phyloP scores from a whole-genome alignment of 1,140 invertebrate species.

The Phymastichus coffea region DNA sequence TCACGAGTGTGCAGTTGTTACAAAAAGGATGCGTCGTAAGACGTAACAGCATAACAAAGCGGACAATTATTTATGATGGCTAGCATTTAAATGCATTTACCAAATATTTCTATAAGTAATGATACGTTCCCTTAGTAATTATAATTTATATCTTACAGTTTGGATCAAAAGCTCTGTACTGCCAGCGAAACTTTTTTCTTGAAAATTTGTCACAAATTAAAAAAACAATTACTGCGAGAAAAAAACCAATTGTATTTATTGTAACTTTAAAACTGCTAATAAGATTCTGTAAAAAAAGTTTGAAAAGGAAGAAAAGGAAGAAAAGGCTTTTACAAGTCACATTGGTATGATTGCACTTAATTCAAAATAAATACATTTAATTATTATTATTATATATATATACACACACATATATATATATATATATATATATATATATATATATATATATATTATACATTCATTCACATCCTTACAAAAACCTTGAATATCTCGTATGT shows the following conservation, averaged over 20 bases:
- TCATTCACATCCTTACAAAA: too few relatives aligned
- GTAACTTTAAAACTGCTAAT: conserved; percentile 27
- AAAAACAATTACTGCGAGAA: neutral
- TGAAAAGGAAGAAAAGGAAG: conserved; percentile 12
- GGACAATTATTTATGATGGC: conserved; percentile 3
- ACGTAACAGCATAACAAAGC: neutral
- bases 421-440: too few relatives aligned
- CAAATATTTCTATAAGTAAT: conserved; percentile 31
- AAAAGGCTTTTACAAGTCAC: conserved; percentile 23
- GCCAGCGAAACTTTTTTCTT: conserved; percentile 24
- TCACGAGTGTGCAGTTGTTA: too few relatives aligned
- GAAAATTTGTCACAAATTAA: conserved; percentile 11
- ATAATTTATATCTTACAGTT: conserved; percentile 11
- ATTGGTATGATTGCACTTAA: conserved; percentile 22
- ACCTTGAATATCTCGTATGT: too few relatives aligned
- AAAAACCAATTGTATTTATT: conserved; percentile 22
- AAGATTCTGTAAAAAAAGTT: conserved; percentile 24
- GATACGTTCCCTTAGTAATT: conserved; percentile 26
- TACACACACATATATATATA: too few relatives aligned
- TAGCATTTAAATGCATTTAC: conserved; percentile 23
- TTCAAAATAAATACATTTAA: too few relatives aligned
- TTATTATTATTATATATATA: too few relatives aligned
- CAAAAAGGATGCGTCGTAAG: too few relatives aligned
- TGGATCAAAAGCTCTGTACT: conserved; percentile 25
- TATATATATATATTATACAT: too few relatives aligned